A percentile compares a stretch with the other conserved stretches of the same genome.
Evolutionary conservation across 2,888 invertebrate species (phyloP).

Genomic region (Mimachlamys varia): DNA sequence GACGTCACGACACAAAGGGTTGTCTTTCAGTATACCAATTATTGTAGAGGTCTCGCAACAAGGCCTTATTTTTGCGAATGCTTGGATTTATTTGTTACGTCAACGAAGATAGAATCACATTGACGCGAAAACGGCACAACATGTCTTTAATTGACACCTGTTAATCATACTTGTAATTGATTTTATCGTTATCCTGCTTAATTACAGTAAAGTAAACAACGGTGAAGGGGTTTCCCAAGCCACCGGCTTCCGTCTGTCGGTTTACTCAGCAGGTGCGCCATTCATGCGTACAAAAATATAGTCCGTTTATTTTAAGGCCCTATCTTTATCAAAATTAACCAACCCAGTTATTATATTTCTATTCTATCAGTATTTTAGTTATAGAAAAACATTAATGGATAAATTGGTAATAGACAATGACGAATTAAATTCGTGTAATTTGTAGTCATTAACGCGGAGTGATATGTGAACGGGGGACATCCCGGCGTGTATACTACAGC

Average conservation of each 20-base stretch:
- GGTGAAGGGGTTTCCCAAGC: conserved; percentile 23
- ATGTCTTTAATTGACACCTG: background rate
- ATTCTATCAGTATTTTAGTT: background rate
- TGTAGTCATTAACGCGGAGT: conserved; percentile 18
- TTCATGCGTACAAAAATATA: conserved; percentile 13
- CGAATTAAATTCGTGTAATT: background rate
- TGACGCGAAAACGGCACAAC: background rate
- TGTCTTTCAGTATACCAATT: too few species aligned
- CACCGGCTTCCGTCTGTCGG: conserved; percentile 28
- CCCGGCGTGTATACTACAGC: conserved; percentile 39
- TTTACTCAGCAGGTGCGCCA: conserved; percentile 36
- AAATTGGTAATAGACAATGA: background rate
- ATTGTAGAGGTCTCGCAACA: too few species aligned
- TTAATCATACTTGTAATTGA: background rate
- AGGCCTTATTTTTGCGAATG: too few species aligned
- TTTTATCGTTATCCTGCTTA: background rate
- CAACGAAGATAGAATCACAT: background rate
- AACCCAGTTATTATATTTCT: background rate
- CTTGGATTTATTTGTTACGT: background rate
- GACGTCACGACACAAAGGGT: too few species aligned
- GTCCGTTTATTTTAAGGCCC: background rate
- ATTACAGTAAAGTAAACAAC: conserved; percentile 13
- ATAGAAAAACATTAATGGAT: background rate
- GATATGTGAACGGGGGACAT: conserved; percentile 10
- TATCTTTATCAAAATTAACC: background rate